A percentile compares a stretch with the other conserved stretches of the same genome.
phyloP scores from a whole-genome alignment of 2,888 invertebrate genomes.

The Zelleria hepariella region DNA sequence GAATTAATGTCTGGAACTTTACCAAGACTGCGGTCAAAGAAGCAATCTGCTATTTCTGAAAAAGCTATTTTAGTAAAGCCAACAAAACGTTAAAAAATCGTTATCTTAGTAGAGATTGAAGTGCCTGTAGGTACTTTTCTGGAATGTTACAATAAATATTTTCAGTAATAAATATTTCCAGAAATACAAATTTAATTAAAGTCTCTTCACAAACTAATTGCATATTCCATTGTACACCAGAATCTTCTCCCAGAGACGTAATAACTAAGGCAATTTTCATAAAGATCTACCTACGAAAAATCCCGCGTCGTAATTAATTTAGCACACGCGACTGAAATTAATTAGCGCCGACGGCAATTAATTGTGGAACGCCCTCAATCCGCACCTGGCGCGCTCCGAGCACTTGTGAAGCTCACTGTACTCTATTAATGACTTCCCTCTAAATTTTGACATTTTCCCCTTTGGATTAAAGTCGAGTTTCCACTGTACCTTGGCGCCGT shows the following conservation, averaged over 20 bases:
- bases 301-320: conserved; percentile 6
- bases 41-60: not conserved
- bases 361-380: not conserved
- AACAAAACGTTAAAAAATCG: too few species aligned
- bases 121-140: too few species aligned
- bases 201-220: not conserved
- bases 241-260: not conserved
- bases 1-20: not conserved
- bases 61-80: not conserved
- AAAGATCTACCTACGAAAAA: conserved; percentile 3
- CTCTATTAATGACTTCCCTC: not conserved
- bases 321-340: conserved; percentile 4
- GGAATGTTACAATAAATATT: too few species aligned
- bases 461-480: not conserved
- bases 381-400: not conserved
- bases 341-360: conserved; percentile 8
- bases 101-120: too few species aligned
- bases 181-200: too few species aligned
- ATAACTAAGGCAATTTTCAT: conserved; percentile 2
- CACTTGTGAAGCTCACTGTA: not conserved
- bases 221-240: not conserved
- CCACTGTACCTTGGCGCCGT: not conserved
- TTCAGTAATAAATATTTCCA: too few species aligned
- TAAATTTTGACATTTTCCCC: not conserved
- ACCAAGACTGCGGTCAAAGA: not conserved